Base-by-base conservation (phyloP, 2,797 vertebrate genomes). In the Podarcis lilfordi region DNA sequence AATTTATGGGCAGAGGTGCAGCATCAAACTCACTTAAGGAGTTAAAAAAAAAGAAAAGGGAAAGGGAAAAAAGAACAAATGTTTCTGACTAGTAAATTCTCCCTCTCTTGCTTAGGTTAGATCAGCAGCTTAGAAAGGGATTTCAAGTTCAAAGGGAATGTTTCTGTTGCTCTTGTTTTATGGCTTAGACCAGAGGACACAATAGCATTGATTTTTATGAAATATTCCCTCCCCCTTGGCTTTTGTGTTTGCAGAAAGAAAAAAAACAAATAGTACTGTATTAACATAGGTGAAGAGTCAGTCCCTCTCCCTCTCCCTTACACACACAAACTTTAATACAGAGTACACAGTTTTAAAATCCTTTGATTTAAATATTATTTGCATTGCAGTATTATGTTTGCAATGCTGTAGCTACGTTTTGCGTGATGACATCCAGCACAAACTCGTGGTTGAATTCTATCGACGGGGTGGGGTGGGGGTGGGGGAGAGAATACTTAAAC, bases 81-180 rank as follows among this genome's bases (percentile, higher is more conserved):
- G 82, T 89, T 94, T 93, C 92, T 85, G 91, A 77, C 90, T 87
- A 87, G 78, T 88, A 61, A 43, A 89, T 83, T 91, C 75, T 82
- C 75, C 80, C 89, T 91, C 92, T 92, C 89, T 94, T 90, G 59
- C 90, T 93, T 91, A 86, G 90, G 94, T 95, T 93, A 94, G 91
- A 95, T 91, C 89, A 91, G 94, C 91, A 95, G 95, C 94, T 96
- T 93, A 95, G 92, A 94, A 92, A 95, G 91, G 93, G 94, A 95
- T 93, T 96, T 95, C 94, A 94, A 95, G 95, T 96, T 96, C 95
- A 96, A 96, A 96, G 93, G 91, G 94, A 95, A 94, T 0, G 19
- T 94, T 91, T 95, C 91, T 89, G 91, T 94, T 94, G 92, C 93
- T 95, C 95, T 93, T 93, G 93, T 95, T 95, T 96, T 95, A 96